Conservation (phyloP, 2,888 invertebrate species). For the Plagodis pulveraria region DNA sequence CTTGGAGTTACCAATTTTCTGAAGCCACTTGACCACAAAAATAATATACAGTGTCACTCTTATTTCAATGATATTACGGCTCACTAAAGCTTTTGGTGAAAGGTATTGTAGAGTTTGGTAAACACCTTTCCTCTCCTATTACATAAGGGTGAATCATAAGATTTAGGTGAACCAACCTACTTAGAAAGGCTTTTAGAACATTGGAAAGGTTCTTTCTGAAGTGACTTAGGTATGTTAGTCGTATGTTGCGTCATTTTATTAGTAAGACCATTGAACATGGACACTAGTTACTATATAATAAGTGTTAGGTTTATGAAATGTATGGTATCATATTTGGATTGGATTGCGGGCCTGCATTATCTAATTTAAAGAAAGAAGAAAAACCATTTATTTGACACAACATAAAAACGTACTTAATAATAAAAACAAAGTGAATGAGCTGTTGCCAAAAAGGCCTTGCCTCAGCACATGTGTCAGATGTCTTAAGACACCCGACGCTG, state of each 20-base stretch:
- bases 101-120: neutral
- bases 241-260: slow-evolving; percentile 16
- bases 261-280: neutral
- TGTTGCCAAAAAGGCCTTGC: too few species aligned
- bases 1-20: slow-evolving; percentile 32
- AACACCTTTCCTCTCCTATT: slow-evolving; percentile 27
- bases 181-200: slow-evolving; percentile 28
- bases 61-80: slow-evolving; percentile 21
- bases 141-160: slow-evolving; percentile 23
- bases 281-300: too few species aligned
- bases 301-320: too few species aligned
- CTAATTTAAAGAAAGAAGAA: too few species aligned
- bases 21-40: slow-evolving; percentile 18
- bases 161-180: slow-evolving; percentile 36
- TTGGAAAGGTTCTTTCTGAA: slow-evolving; percentile 33
- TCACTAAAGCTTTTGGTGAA: slow-evolving; percentile 2
- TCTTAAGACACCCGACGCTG: too few species aligned
- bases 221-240: slow-evolving; percentile 4
- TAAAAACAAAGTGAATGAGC: too few species aligned
- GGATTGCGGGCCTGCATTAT: too few species aligned
- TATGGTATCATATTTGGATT: too few species aligned
- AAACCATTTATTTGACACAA: too few species aligned
- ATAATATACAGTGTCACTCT: slow-evolving; percentile 17
- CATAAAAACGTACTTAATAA: too few species aligned
- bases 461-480: too few species aligned